These are phyloP conservation scores for Strix aluco DNA, from an alignment of 2,113 vertebrate species.

Conservation along the genomic window DNA sequence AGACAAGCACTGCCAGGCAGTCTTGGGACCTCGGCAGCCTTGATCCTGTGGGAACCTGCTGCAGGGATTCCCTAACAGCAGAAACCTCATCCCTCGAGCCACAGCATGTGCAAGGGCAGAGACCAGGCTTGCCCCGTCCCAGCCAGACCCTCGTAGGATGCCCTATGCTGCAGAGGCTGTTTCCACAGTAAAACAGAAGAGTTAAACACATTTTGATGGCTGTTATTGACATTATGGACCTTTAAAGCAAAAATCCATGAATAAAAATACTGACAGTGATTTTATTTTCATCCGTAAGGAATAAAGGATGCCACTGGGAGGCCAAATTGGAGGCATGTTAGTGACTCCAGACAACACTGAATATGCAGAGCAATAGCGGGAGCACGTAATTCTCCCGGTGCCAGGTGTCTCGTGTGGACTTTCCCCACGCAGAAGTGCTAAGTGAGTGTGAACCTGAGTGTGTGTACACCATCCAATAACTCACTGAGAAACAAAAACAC, in stretches of 20 bases:
- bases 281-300: neutral
- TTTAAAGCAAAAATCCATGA: neutral
- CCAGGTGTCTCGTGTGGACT: fast-evolving
- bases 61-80: neutral
- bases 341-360: neutral
- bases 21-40: neutral
- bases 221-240: neutral
- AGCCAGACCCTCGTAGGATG: neutral
- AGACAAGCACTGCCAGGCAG: neutral
- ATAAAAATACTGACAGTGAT: neutral
- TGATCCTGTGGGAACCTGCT: neutral
- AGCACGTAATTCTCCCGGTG: neutral
- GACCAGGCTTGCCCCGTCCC: neutral
- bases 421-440: neutral
- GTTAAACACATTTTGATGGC: neutral
- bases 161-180: neutral
- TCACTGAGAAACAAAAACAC: neutral
- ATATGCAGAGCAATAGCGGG: fast-evolving
- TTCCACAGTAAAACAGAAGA: neutral
- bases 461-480: neutral
- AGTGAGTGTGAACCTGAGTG: neutral
- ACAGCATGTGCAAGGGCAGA: neutral
- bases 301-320: neutral
- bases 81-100: neutral
- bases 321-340: neutral